These are phyloP conservation scores for Marasmarcha lunaedactyla DNA, from an alignment of 2,888 invertebrate species.

Conservation along the genomic window DNA sequence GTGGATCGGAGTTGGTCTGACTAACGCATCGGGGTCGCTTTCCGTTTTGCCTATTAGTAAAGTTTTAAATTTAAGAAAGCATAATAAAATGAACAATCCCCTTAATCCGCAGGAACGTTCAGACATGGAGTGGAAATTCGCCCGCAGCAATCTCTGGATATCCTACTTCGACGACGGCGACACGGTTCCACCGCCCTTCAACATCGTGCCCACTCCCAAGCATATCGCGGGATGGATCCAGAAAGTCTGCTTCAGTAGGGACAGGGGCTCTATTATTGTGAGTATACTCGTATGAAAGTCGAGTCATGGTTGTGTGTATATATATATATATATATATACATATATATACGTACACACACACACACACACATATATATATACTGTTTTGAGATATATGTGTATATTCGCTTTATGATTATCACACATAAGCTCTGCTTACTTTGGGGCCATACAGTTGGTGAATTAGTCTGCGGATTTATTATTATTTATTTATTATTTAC, in stretches of 20 bases:
- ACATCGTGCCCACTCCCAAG: constrained; percentile 90
- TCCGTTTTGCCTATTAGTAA: too few species aligned
- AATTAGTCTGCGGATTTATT: too few species aligned
- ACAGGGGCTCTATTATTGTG: constrained; percentile 55
- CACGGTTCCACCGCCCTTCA: constrained; percentile 94
- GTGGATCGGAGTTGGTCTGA: too few species aligned
- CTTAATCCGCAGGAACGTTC: constrained; percentile 95
- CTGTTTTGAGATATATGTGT: too few species aligned
- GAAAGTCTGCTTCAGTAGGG: constrained; percentile 28
- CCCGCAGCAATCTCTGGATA: constrained; percentile 95
- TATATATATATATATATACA: neutral
- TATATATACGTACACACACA: neutral
- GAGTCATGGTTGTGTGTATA: neutral
- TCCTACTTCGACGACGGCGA: constrained; percentile 95
- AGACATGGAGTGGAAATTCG: constrained; percentile 98
- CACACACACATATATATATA: too few species aligned
- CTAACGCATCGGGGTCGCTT: too few species aligned
- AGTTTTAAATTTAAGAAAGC: too few species aligned
- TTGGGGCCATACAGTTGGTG: too few species aligned
- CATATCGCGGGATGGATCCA: constrained; percentile 63
- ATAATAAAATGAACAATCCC: too few species aligned
- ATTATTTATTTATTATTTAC: too few species aligned
- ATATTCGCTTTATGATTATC: too few species aligned
- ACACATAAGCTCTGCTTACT: too few species aligned
- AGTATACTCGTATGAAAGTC: constrained; percentile 19